Conservation (phyloP, 2,888 invertebrate species). For the Drosophila flavopinicola region DNA sequence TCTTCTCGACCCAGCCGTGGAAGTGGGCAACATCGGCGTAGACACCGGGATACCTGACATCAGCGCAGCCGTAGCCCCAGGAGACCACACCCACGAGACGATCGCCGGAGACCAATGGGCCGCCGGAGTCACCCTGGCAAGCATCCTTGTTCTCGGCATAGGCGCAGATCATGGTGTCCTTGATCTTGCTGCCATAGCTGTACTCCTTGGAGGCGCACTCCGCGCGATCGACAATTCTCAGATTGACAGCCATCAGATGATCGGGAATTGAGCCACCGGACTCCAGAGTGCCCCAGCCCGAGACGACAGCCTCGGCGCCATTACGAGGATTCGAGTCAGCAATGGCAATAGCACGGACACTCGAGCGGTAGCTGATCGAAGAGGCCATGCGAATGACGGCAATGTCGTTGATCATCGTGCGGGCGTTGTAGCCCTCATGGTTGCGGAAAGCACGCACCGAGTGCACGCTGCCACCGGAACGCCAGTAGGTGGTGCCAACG, state of each 20-base stretch:
- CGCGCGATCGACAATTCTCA: slow-evolving; percentile 45
- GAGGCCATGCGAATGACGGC: slow-evolving; percentile 85
- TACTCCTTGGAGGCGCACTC: slow-evolving; percentile 82
- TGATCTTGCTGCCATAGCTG: slow-evolving; percentile 52
- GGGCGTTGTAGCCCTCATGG: slow-evolving; percentile 85
- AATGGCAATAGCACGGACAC: slow-evolving; percentile 63
- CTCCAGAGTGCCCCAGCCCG: slow-evolving; percentile 72
- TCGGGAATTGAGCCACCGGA: slow-evolving; percentile 64
- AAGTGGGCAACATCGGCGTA: slow-evolving; percentile 58
- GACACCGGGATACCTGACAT: slow-evolving; percentile 62
- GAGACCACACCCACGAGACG: slow-evolving; percentile 73
- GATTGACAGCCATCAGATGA: slow-evolving; percentile 81
- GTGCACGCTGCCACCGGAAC: slow-evolving; percentile 65
- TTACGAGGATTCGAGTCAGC: slow-evolving; percentile 67
- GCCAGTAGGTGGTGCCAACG: slow-evolving; percentile 85
- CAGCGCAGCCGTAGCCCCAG: slow-evolving; percentile 75
- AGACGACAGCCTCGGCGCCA: slow-evolving; percentile 70
- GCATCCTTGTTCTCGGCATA: slow-evolving; percentile 57
- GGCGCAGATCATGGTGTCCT: slow-evolving; percentile 68
- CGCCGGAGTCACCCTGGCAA: slow-evolving; percentile 78
- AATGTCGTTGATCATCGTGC: slow-evolving; percentile 86
- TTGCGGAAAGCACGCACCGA: slow-evolving; percentile 57
- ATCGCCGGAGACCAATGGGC: slow-evolving; percentile 63
- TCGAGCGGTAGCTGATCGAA: slow-evolving; percentile 55
- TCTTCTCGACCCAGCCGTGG: slow-evolving; percentile 54